phyloP scores from a whole-genome alignment of 2,888 invertebrate species.

The Agrotis exclamationis region DNA sequence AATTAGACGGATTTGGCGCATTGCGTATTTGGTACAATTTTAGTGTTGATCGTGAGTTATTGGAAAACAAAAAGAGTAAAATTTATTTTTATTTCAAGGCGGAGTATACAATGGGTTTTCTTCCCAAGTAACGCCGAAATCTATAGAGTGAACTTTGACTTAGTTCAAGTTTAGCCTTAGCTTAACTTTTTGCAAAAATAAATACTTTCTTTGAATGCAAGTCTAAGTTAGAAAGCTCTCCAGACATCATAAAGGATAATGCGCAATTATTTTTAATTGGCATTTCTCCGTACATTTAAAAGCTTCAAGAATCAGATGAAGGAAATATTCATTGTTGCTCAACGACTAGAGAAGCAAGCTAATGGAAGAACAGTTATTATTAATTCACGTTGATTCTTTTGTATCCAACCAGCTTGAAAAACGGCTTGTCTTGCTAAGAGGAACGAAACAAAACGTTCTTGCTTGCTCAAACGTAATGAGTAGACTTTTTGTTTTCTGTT shows the following conservation, averaged over 20 bases:
- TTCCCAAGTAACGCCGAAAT: too few species aligned
- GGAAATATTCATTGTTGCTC: slow-evolving; percentile 32
- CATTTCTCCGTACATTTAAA: slow-evolving; percentile 27
- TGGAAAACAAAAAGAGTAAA: background rate
- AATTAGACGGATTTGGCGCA: background rate
- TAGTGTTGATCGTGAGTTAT: background rate
- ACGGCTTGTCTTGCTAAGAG: slow-evolving; percentile 26
- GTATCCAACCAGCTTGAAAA: slow-evolving; percentile 26
- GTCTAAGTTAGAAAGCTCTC: slow-evolving; percentile 8
- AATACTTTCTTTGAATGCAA: background rate
- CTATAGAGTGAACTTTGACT: too few species aligned
- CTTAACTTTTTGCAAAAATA: too few species aligned
- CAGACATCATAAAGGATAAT: slow-evolving; percentile 19
- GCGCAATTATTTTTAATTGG: slow-evolving; percentile 28
- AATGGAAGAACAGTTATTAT: slow-evolving; percentile 39
- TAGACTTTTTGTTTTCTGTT: slow-evolving; percentile 14
- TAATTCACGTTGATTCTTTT: slow-evolving; percentile 52
- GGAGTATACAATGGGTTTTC: too few species aligned
- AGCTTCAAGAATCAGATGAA: slow-evolving; percentile 26
- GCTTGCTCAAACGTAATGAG: slow-evolving; percentile 41
- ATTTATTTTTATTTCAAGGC: too few species aligned
- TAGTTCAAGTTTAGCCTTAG: too few species aligned
- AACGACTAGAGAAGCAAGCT: slow-evolving; percentile 14
- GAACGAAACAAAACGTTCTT: slow-evolving; percentile 22
- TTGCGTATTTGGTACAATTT: slow-evolving; percentile 5